Evolutionary conservation across 2,888 invertebrate species (phyloP).

Genomic region (Camptogramma bilineatum): DNA sequence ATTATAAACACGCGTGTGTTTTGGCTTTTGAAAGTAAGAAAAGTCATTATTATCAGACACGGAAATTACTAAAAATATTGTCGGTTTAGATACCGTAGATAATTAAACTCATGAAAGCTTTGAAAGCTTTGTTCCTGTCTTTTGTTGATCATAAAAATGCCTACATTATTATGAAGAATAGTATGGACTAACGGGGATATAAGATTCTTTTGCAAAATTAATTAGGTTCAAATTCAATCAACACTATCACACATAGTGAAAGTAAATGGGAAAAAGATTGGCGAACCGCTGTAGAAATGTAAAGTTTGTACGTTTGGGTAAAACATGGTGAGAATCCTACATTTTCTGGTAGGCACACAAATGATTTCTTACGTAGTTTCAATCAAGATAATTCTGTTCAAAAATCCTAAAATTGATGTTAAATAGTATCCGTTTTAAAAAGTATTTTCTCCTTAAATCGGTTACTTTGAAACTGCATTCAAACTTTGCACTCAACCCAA

Average conservation of each 20-base stretch:
- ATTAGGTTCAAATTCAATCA: neutral
- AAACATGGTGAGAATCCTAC: too few relatives aligned
- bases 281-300: neutral
- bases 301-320: too few relatives aligned
- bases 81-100: too few relatives aligned
- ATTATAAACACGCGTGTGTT: conserved; percentile 34
- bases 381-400: too few relatives aligned
- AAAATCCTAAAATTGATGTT: neutral
- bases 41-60: neutral
- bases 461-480: conserved; percentile 12
- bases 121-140: too few relatives aligned
- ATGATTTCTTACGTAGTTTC: too few relatives aligned
- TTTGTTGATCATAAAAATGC: too few relatives aligned
- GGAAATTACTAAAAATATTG: too few relatives aligned
- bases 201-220: neutral
- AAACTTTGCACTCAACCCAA: conserved; percentile 30
- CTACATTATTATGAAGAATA: too few relatives aligned
- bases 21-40: conserved; percentile 5
- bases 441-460: conserved; percentile 4
- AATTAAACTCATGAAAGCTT: too few relatives aligned
- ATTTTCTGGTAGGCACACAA: too few relatives aligned
- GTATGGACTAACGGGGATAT: neutral
- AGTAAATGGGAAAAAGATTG: neutral
- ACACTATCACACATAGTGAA: neutral
- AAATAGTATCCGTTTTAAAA: neutral